These are phyloP conservation scores for Acholoe squamosa DNA, from an alignment of 2,888 invertebrate genomes.

Conservation along the genomic window DNA sequence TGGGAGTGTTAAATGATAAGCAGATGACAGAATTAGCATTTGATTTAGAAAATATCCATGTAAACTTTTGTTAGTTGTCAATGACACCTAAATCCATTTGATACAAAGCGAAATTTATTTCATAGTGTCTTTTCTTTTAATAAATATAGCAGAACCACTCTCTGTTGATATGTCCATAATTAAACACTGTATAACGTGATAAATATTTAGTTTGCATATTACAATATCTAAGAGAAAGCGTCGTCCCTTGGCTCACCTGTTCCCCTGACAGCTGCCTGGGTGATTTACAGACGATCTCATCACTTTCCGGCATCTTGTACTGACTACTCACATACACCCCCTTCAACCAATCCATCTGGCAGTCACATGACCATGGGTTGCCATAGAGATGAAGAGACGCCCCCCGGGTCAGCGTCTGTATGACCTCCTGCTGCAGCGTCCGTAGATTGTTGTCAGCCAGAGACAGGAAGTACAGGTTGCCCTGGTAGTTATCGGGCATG, in stretches of 20 bases:
- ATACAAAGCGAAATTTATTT: no score
- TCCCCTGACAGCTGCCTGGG: conserved; percentile 59
- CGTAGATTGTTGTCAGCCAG: conserved; percentile 71
- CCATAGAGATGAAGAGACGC: conserved; percentile 67
- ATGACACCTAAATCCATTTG: no score
- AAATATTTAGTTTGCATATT: no score
- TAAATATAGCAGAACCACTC: no score
- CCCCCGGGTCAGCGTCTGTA: conserved; percentile 45
- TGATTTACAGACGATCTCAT: conserved; percentile 65
- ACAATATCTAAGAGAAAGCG: no score
- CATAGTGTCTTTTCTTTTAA: no score
- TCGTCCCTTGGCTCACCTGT: conserved; percentile 51
- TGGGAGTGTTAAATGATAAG: no score
- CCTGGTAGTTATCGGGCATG: conserved; percentile 32
- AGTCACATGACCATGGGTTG: conserved; percentile 76
- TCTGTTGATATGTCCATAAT: no score
- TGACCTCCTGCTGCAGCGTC: conserved; percentile 68
- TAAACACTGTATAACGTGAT: no score
- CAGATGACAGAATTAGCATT: no score
- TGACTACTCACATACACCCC: neutral
- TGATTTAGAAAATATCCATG: no score
- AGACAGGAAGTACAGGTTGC: conserved; percentile 68
- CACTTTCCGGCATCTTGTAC: conserved; percentile 44
- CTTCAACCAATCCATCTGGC: conserved; percentile 68
- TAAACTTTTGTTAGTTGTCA: no score